These are phyloP conservation scores for Epizoanthus rinbou DNA, from an alignment of 92 coral and sea anemone species.

Conservation along the genomic window DNA sequence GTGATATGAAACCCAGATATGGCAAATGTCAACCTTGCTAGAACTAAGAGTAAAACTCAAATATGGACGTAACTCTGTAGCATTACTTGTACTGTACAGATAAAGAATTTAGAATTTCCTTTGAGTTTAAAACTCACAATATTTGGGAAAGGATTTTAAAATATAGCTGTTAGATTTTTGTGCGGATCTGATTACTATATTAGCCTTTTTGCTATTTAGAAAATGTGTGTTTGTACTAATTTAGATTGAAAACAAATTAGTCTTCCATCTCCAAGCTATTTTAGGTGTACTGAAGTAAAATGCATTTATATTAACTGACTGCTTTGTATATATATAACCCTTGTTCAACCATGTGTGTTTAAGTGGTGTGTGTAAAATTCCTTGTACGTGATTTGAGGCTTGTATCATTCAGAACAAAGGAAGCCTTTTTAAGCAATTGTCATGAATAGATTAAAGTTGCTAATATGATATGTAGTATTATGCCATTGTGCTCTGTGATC, in stretches of 20 bases:
- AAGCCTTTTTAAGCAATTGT: conserved; percentile 3
- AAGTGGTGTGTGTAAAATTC: background rate
- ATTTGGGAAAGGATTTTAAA: no score
- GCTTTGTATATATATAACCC: conserved; percentile 13
- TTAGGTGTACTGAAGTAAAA: background rate
- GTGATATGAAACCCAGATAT: no score
- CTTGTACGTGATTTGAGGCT: background rate
- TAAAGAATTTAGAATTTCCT: no score
- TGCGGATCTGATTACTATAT: background rate
- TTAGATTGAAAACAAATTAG: background rate
- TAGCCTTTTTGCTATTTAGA: background rate
- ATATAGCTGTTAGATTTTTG: background rate
- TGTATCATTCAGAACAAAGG: conserved; percentile 26
- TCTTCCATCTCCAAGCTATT: background rate
- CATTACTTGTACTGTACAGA: no score
- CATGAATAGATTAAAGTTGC: conserved; percentile 29
- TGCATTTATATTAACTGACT: background rate
- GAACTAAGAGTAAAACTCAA: no score
- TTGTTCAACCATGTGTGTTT: conserved; percentile 12
- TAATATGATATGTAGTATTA: background rate
- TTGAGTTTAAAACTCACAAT: no score
- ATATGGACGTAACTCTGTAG: no score
- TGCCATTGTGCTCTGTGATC: background rate
- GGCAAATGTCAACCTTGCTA: no score
- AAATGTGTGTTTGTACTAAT: background rate